A percentile compares a stretch with the other conserved stretches of the same genome.
These are phyloP conservation scores for Cyclopterus lumpus DNA, from an alignment of 2,797 vertebrate species.

Conservation along the genomic window DNA sequence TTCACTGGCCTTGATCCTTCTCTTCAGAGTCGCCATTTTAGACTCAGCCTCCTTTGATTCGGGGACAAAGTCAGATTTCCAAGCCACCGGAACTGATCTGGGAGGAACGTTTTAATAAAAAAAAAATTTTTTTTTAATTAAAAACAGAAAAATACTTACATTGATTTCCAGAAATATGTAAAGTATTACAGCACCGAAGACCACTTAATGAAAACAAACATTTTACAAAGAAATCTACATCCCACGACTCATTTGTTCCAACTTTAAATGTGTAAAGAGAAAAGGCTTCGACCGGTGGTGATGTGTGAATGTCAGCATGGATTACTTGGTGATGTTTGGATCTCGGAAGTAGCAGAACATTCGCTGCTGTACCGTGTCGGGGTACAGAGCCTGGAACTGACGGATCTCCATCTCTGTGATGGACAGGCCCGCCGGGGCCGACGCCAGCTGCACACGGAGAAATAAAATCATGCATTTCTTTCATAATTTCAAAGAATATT, in stretches of 20 bases:
- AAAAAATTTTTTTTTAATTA: no score
- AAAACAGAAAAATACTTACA: background rate
- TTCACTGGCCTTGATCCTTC: slow-evolving; percentile 64
- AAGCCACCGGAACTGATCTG: slow-evolving; percentile 88
- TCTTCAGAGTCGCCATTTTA: slow-evolving; percentile 84
- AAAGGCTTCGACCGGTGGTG: no score
- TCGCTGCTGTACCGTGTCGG: slow-evolving; percentile 59
- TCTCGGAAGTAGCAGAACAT: slow-evolving; percentile 89
- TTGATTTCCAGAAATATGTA: background rate
- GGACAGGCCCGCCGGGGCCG: slow-evolving; percentile 84
- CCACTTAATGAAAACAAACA: background rate
- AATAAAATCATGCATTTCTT: accelerated
- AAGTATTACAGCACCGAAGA: background rate
- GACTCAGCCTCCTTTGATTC: slow-evolving; percentile 86
- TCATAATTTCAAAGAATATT: background rate
- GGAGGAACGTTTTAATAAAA: slow-evolving; percentile 1
- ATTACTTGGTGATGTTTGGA: slow-evolving; percentile 80
- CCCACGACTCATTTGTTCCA: background rate
- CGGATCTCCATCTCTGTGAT: slow-evolving; percentile 92
- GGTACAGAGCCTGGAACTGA: slow-evolving; percentile 85
- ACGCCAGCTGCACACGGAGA: slow-evolving; percentile 75
- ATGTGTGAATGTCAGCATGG: background rate
- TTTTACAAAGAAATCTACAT: background rate
- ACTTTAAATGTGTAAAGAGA: no score
- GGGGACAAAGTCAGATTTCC: slow-evolving; percentile 85